Evolutionary conservation across 1,140 invertebrate genomes (phyloP).

Genomic region (Panulirus ornatus): DNA sequence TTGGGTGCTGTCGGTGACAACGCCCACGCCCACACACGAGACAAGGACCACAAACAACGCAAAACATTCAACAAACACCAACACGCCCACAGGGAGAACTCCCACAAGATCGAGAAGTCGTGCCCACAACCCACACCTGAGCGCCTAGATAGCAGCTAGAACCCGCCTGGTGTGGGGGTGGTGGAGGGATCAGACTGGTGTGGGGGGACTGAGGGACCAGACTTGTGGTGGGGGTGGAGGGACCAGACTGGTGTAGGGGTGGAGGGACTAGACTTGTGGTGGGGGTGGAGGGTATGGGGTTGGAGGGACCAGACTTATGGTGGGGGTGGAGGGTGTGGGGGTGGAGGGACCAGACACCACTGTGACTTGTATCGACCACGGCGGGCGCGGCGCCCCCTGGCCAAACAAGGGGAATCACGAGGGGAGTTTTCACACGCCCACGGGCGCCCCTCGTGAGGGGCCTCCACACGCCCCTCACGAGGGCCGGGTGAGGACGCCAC

Average conservation of each 20-base stretch:
- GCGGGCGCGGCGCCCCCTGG: not conserved
- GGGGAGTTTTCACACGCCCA: constrained; percentile 39
- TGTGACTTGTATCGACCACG: not conserved
- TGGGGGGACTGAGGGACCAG: not conserved
- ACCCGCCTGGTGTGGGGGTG: not conserved
- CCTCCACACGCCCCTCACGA: constrained; percentile 17
- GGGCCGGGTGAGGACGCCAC: constrained; percentile 18
- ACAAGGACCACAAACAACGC: too few species aligned
- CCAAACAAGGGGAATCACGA: constrained; percentile 42
- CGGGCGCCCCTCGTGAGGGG: constrained; percentile 29
- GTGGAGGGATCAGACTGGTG: not conserved
- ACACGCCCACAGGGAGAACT: too few species aligned
- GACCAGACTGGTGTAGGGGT: not conserved
- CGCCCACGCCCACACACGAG: too few species aligned
- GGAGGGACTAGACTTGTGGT: not conserved
- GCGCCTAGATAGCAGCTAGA: not conserved
- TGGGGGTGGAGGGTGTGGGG: not conserved
- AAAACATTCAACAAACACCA: constrained; percentile 2
- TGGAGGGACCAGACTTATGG: not conserved
- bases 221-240: not conserved
- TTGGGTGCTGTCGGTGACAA: too few species aligned
- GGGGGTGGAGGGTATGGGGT: too few species aligned
- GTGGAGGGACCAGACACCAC: not conserved
- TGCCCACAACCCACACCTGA: not conserved
- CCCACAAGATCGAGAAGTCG: too few species aligned